Percentiles rank a stretch among this genome's conserved stretches.
These are phyloP conservation scores for Anseranas semipalmata DNA, from an alignment of 2,113 vertebrate genomes.

Conservation along the genomic window DNA sequence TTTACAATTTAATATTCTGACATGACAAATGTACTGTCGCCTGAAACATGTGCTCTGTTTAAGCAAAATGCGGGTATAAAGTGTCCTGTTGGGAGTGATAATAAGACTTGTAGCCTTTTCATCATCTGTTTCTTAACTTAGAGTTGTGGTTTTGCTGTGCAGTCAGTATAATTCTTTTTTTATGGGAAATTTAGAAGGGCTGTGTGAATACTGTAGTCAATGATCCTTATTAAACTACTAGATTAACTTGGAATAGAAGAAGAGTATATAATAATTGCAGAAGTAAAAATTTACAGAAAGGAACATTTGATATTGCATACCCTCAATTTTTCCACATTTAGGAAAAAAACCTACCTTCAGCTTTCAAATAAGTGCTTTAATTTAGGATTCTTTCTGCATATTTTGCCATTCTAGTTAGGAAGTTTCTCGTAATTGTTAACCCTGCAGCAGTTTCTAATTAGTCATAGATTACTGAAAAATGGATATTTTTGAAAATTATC, in stretches of 20 bases:
- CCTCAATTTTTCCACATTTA: not conserved
- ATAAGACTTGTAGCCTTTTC: not conserved
- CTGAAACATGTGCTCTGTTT: not conserved
- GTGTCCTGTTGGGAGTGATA: conserved; percentile 33
- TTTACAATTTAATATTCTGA: conserved; percentile 16
- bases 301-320: not conserved
- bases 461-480: not conserved
- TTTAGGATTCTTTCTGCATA: not conserved
- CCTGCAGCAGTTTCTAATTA: not conserved
- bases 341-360: not conserved
- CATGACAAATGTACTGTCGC: not conserved
- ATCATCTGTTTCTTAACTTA: not conserved
- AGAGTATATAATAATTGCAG: not conserved
- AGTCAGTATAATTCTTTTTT: not conserved
- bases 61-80: conserved; percentile 18
- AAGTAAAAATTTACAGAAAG: conserved; percentile 23
- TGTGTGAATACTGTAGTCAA: not conserved
- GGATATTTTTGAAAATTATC: not conserved
- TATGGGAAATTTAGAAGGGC: not conserved
- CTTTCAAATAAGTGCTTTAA: not conserved
- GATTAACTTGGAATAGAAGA: not conserved
- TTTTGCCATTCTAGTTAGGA: not conserved
- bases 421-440: not conserved
- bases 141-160: not conserved
- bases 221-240: not conserved